phyloP scores from a whole-genome alignment of 2,113 vertebrate genomes.

The Ictalurus furcatus region DNA sequence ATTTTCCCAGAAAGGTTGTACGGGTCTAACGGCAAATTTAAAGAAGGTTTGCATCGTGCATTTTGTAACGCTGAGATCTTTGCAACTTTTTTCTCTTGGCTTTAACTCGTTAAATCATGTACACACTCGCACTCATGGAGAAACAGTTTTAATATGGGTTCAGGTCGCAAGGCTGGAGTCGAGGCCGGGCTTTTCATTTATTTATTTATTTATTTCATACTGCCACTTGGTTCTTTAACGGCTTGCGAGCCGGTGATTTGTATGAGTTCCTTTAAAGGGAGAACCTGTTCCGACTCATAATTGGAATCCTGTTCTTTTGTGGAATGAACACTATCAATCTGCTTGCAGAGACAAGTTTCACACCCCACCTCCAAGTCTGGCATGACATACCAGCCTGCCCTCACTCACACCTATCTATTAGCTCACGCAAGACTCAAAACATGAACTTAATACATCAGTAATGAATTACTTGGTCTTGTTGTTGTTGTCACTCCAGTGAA shows the following conservation, averaged over 20 bases:
- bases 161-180: not conserved
- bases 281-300: not conserved
- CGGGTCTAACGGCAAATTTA: not conserved
- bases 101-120: not conserved
- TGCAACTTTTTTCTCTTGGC: not conserved
- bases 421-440: not conserved
- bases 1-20: not conserved
- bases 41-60: not conserved
- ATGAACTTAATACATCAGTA: not conserved
- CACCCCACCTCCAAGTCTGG: not conserved
- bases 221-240: not conserved
- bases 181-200: not conserved
- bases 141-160: not conserved
- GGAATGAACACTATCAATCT: constrained; percentile 36
- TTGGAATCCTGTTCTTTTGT: constrained; percentile 39
- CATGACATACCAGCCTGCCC: not conserved
- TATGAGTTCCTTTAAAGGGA: not conserved
- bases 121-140: not conserved
- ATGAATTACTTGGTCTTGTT: not conserved
- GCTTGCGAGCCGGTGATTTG: not conserved
- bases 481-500: not conserved
- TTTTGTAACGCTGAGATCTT: not conserved
- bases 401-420: not conserved
- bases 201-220: not conserved
- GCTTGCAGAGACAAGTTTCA: not conserved